phyloP scores from a whole-genome alignment of 2,113 vertebrate species.

The Chaetura pelagica region DNA sequence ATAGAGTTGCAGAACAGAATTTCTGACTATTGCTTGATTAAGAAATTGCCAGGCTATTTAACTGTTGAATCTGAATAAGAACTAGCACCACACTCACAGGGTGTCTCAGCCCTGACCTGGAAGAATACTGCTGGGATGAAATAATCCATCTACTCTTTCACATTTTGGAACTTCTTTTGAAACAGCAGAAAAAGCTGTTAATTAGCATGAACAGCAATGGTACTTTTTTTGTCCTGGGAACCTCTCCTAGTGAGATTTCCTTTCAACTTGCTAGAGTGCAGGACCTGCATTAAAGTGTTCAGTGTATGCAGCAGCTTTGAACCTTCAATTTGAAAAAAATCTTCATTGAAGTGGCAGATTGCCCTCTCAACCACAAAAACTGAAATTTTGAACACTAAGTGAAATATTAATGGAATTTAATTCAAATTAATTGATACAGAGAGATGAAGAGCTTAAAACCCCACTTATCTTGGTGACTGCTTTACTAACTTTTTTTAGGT shows the following conservation, averaged over 20 bases:
- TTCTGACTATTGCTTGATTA: neutral
- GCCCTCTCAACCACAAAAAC: neutral
- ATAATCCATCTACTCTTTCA: neutral
- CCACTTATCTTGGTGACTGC: neutral
- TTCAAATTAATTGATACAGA: neutral
- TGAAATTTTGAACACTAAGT: neutral
- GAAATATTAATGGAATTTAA: constrained; percentile 16
- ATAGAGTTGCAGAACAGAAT: neutral
- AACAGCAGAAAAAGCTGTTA: constrained; percentile 29
- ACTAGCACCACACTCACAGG: neutral
- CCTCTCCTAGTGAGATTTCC: constrained; percentile 40
- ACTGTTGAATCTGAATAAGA: neutral
- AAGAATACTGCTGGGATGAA: neutral
- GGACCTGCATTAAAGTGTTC: neutral
- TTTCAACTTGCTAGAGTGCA: constrained; percentile 17
- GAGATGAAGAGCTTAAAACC: neutral
- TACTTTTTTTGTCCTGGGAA: neutral
- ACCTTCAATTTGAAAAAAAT: neutral
- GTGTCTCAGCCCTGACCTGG: neutral
- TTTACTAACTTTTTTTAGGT: neutral
- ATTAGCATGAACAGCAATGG: neutral
- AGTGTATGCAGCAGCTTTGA: constrained; percentile 2
- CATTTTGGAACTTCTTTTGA: constrained; percentile 12
- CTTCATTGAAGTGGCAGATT: neutral
- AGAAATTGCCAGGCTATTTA: neutral